These are phyloP conservation scores for Proisotoma minuta DNA, from an alignment of 2,888 invertebrate species.

Conservation along the genomic window DNA sequence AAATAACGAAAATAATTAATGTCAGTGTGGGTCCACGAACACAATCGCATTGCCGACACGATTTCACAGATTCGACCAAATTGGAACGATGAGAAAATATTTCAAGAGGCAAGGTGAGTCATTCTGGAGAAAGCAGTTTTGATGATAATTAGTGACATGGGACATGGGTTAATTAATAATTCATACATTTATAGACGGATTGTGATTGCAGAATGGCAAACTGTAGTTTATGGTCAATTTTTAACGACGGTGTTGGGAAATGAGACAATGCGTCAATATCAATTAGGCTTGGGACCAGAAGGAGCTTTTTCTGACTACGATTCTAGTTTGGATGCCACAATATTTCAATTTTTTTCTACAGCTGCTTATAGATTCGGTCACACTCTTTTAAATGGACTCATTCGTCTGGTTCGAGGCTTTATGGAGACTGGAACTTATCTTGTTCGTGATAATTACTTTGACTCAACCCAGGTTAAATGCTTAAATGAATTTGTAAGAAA, in stretches of 20 bases:
- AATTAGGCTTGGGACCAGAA: background rate
- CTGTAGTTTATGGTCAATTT: conserved; percentile 10
- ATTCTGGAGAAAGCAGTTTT: too few relatives aligned
- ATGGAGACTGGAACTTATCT: conserved; percentile 31
- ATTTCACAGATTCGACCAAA: conserved; percentile 7
- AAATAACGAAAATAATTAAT: background rate
- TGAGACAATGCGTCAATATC: conserved; percentile 13
- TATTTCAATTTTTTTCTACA: conserved; percentile 8
- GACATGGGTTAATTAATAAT: too few relatives aligned
- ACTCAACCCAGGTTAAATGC: conserved; percentile 34
- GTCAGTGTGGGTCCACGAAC: conserved; percentile 27
- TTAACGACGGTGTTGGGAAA: conserved; percentile 1
- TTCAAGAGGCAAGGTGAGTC: conserved; percentile 16
- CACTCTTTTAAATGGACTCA: conserved; percentile 34
- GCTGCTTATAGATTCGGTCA: conserved; percentile 36
- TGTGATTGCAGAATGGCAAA: conserved; percentile 17
- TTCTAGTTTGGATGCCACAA: background rate
- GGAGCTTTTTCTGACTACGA: background rate
- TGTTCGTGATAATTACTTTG: conserved; percentile 44
- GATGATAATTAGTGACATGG: too few relatives aligned
- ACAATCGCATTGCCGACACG: conserved; percentile 24
- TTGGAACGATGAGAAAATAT: conserved; percentile 22
- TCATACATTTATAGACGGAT: conserved; percentile 16
- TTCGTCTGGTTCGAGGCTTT: conserved; percentile 18
- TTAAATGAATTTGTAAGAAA: background rate